phyloP scores from a whole-genome alignment of 2,113 vertebrate genomes.

The Siniperca chuatsi region DNA sequence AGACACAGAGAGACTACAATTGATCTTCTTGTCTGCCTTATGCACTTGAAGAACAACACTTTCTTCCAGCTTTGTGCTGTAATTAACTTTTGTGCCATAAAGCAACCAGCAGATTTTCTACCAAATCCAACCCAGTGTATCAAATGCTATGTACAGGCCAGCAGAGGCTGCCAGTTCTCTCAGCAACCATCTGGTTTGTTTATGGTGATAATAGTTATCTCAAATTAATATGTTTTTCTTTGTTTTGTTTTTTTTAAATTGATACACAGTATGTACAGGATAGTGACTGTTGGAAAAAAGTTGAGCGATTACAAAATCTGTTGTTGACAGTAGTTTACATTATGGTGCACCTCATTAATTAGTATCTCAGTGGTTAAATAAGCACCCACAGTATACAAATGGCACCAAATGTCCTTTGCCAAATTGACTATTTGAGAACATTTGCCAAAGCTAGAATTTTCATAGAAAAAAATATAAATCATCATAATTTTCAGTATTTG shows the following conservation, averaged over 20 bases:
- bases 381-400: conserved; percentile 24
- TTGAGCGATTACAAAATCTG: neutral
- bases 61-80: conserved; percentile 15
- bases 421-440: conserved; percentile 9
- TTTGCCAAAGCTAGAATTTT: conserved; percentile 62
- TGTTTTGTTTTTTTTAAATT: neutral
- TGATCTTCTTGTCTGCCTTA: neutral
- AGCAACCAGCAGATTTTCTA: conserved; percentile 57
- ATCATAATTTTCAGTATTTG: conserved; percentile 47
- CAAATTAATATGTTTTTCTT: neutral
- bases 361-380: conserved; percentile 36
- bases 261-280: neutral
- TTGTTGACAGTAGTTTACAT: conserved; percentile 33
- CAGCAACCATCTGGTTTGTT: neutral
- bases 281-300: conserved; percentile 4
- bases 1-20: neutral
- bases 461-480: conserved; percentile 14
- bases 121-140: conserved; percentile 12
- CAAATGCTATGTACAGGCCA: neutral
- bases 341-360: conserved; percentile 32
- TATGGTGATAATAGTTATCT: neutral
- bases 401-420: conserved; percentile 5
- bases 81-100: conserved; percentile 41
- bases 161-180: neutral
- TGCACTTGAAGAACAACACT: neutral